Evolutionary conservation across 2,888 invertebrate species (phyloP).

Genomic region (Timema podura): DNA sequence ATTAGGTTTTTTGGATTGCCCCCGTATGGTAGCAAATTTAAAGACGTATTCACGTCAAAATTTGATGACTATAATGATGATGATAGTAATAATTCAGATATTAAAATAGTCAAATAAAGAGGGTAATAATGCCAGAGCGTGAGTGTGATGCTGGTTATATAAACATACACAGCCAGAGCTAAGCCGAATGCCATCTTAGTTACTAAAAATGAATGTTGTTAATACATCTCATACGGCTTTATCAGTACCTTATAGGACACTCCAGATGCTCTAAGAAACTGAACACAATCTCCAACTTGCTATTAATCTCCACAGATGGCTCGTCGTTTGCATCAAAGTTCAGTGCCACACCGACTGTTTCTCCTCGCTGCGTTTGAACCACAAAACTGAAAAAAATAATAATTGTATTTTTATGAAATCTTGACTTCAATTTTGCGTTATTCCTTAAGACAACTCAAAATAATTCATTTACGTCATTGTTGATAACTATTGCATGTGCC

Average conservation of each 20-base stretch:
- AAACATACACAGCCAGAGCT: too few species aligned
- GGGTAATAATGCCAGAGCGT: too few species aligned
- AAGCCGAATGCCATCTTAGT: not conserved
- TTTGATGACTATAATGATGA: too few species aligned
- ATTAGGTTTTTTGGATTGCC: too few species aligned
- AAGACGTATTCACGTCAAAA: too few species aligned
- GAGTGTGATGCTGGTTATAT: too few species aligned
- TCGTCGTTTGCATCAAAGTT: constrained; percentile 81
- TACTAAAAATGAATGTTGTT: not conserved
- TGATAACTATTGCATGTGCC: too few species aligned
- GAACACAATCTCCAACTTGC: constrained; percentile 67
- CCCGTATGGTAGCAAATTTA: too few species aligned
- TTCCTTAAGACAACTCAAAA: too few species aligned
- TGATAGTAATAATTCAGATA: too few species aligned
- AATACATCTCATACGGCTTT: not conserved
- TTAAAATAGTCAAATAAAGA: too few species aligned
- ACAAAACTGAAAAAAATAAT: constrained; percentile 56
- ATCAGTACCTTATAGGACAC: constrained; percentile 55
- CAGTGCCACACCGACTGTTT: constrained; percentile 65
- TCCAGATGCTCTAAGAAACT: constrained; percentile 75
- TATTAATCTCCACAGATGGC: constrained; percentile 65
- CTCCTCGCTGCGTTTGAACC: constrained; percentile 53
- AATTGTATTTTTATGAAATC: constrained; percentile 10
- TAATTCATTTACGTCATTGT: too few species aligned
- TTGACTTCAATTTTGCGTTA: not conserved